Evolutionary conservation across 2,888 invertebrate species (phyloP).

Genomic region (Acanthosepion pharaonis): DNA sequence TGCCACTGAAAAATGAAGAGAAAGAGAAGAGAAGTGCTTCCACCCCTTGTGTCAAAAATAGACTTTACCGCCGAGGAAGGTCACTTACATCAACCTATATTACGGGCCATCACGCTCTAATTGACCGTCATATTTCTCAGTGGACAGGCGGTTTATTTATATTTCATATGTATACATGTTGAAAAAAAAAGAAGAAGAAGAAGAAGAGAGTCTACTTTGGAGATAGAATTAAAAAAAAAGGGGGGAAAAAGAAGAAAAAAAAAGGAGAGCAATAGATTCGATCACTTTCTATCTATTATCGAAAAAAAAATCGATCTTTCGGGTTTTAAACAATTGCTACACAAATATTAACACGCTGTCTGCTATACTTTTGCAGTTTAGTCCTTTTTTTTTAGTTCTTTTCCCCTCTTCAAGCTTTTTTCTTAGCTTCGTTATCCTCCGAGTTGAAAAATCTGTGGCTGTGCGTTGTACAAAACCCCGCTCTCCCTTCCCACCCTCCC

Average conservation of each 20-base stretch:
- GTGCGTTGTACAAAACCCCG: background rate
- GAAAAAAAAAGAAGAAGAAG: background rate
- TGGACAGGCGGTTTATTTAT: conserved; percentile 52
- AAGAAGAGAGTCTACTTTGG: background rate
- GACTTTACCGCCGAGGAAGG: conserved; percentile 62
- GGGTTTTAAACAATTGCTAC: background rate
- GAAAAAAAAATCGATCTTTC: background rate
- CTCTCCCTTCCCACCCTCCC: background rate
- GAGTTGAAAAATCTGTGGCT: background rate
- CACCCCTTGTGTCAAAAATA: conserved; percentile 61
- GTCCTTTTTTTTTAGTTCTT: background rate
- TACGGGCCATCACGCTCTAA: conserved; percentile 63
- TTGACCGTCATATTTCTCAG: conserved; percentile 62
- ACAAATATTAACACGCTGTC: background rate
- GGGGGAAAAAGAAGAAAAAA: background rate
- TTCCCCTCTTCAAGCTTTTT: background rate
- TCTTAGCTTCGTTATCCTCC: background rate
- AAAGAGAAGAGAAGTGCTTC: conserved; percentile 51
- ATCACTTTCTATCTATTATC: background rate
- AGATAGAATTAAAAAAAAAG: background rate
- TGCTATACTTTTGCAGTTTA: background rate
- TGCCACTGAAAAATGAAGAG: background rate
- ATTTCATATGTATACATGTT: background rate
- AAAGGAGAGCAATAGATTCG: background rate
- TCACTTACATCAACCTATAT: conserved; percentile 63